Evolutionary conservation across 2,113 vertebrate genomes (phyloP), one percentile per base, ranked within the genome.

Genomic region (Mesocricetus auratus): DNA sequence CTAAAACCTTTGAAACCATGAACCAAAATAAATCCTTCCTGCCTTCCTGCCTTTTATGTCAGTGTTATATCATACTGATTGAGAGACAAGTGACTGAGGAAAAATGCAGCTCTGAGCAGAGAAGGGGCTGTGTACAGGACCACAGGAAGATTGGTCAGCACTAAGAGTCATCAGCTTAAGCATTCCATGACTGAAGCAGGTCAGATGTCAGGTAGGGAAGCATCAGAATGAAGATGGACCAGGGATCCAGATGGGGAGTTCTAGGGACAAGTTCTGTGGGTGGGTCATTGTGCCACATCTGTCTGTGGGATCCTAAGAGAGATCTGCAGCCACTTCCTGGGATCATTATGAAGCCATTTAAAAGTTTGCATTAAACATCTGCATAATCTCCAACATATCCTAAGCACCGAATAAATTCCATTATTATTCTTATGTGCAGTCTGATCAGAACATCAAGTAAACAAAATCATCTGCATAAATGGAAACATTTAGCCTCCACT

Each of bases 191-290:
- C 56, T 69, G 78, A 39, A 50, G 42, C 74, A n/a, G 31, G 42
- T 56, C 62, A 3, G 29, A 17, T 36, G 29, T 4, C 5, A 1
- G 19, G 21, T 4, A 31, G 6, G 6, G 22, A 45, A 33, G 71
- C 0, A 71, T 45, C 1, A 42, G 42, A 22, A 58, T 1, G 3
- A 86, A 66, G 39, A 0, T 86, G 36, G 8, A 24, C 2, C 7
- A 12, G 0, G 3, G 13, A 11, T 6, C 10, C 33, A 17, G 5
- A 7, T 15, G 17, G n/a, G 0, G 22, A 26, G 5, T 64, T 73
- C 69, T 33, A 29, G 5, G 24, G 42, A 75, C 68, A 45, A 39
- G 31, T 8, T 45, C 29, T 83, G 47, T 3, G 36, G 47, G 47
- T 3, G 36, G 47, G 10, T 47, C 62, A 3, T 17, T 9, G 31